phyloP scores from a whole-genome alignment of 2,888 invertebrate species.

The Hirtodrosophila duncani region DNA sequence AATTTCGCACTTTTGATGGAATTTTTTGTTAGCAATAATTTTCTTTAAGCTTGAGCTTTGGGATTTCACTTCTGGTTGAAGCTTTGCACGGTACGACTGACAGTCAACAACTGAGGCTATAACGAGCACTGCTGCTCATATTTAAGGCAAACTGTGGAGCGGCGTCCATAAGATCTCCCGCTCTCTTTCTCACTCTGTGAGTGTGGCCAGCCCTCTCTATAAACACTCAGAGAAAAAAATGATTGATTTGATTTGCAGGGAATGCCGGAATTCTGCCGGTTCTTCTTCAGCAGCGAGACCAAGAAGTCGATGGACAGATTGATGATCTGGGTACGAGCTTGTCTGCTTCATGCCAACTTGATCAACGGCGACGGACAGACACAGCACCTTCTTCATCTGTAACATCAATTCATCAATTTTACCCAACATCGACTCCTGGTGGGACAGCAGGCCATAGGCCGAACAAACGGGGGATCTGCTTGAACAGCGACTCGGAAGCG shows the following conservation, averaged over 20 bases:
- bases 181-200: slow-evolving; percentile 2
- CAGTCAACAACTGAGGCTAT: slow-evolving; percentile 62
- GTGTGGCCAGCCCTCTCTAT: no score
- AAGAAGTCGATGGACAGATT: slow-evolving; percentile 98
- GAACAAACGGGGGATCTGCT: slow-evolving; percentile 97
- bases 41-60: slow-evolving; percentile 3
- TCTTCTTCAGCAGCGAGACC: slow-evolving; percentile 98
- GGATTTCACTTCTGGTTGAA: slow-evolving; percentile 1
- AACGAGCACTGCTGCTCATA: slow-evolving; percentile 50
- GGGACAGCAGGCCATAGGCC: slow-evolving; percentile 97
- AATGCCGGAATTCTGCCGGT: slow-evolving; percentile 99
- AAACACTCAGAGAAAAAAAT: no score
- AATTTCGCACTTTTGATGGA: slow-evolving; percentile 18
- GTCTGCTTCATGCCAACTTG: slow-evolving; percentile 97
- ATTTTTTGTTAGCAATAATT: slow-evolving; percentile 2
- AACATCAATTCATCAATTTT: slow-evolving; percentile 99
- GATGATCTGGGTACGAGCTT: slow-evolving; percentile 97
- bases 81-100: slow-evolving; percentile 48
- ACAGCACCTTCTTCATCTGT: slow-evolving; percentile 99
- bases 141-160: slow-evolving; percentile 51
- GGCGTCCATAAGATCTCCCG: background rate
- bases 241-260: slow-evolving; percentile 98
- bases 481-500: slow-evolving; percentile 98
- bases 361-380: slow-evolving; percentile 97
- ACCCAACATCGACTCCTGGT: slow-evolving; percentile 95